phyloP scores from a whole-genome alignment of 2,888 invertebrate genomes.

The Eupelmus urozonus region DNA sequence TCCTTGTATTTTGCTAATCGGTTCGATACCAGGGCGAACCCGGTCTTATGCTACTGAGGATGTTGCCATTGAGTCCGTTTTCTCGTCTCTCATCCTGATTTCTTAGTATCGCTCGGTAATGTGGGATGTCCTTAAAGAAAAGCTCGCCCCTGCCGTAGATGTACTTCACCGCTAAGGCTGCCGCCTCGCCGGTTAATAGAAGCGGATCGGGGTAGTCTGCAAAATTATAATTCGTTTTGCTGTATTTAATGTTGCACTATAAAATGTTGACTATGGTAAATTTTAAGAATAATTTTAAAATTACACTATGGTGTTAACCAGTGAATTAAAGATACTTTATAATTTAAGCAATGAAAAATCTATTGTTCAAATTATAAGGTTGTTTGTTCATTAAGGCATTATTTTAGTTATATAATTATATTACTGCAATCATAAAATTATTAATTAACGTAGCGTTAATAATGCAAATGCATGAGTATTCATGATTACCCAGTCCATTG shows the following conservation, averaged over 20 bases:
- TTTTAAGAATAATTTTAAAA: too few species aligned
- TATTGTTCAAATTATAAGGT: too few species aligned
- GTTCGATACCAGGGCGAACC: constrained; percentile 80
- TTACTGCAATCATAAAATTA: neutral
- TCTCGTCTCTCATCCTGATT: constrained; percentile 81
- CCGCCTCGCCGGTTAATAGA: constrained; percentile 81
- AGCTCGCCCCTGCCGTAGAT: constrained; percentile 80
- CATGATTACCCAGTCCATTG: constrained; percentile 74
- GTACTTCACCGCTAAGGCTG: constrained; percentile 79
- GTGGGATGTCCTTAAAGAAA: constrained; percentile 84
- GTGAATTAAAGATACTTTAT: too few species aligned
- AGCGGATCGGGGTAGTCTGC: constrained; percentile 80
- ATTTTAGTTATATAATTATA: too few species aligned
- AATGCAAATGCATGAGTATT: neutral
- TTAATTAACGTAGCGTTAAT: neutral
- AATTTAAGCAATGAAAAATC: too few species aligned
- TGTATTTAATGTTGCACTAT: neutral
- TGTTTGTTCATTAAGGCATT: too few species aligned
- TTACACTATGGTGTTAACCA: too few species aligned
- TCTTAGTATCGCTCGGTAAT: constrained; percentile 80
- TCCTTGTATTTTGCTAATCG: too few species aligned
- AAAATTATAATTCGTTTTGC: too few species aligned
- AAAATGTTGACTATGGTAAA: neutral
- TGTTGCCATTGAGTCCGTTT: constrained; percentile 81
- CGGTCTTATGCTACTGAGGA: constrained; percentile 82